Percentiles rank a stretch among this genome's conserved stretches.
Evolutionary conservation across 1,140 invertebrate species (phyloP).

Genomic region (Laupala kohalensis): DNA sequence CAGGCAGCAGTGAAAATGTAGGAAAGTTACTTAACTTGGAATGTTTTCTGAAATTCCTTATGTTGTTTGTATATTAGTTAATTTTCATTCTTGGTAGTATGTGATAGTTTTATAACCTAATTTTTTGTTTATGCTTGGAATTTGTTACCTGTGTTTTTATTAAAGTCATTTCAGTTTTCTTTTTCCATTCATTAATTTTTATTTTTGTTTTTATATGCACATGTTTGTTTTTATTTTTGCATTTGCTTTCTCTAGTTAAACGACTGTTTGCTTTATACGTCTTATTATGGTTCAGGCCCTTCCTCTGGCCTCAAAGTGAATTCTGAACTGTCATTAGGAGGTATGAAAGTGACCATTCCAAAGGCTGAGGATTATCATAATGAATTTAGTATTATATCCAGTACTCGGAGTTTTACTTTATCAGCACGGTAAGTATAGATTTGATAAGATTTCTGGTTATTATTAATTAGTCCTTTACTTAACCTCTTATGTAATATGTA

Average conservation of each 20-base stretch:
- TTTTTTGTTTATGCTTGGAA: neutral
- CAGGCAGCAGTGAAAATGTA: no score
- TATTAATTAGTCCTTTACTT: no score
- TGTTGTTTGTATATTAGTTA: no score
- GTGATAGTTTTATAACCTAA: constrained; percentile 11
- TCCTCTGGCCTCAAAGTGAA: constrained; percentile 38
- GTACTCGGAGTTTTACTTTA: constrained; percentile 52
- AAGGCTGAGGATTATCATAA: constrained; percentile 35
- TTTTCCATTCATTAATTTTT: neutral
- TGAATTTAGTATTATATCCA: constrained; percentile 46
- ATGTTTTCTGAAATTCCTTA: no score
- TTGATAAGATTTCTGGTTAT: no score
- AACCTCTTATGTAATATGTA: no score
- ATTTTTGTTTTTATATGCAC: neutral
- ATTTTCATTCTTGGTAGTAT: no score
- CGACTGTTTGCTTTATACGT: constrained; percentile 53
- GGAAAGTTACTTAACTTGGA: no score
- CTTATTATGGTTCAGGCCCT: constrained; percentile 31
- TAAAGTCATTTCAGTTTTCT: neutral
- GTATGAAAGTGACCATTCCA: constrained; percentile 45
- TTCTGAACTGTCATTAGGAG: constrained; percentile 43
- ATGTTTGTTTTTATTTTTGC: constrained; percentile 3
- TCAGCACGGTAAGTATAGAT: constrained; percentile 41
- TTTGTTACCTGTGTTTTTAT: neutral
- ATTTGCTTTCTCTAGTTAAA: constrained; percentile 40